Base-by-base conservation (phyloP, 2,888 invertebrate species). In the Oscheius sp. region DNA sequence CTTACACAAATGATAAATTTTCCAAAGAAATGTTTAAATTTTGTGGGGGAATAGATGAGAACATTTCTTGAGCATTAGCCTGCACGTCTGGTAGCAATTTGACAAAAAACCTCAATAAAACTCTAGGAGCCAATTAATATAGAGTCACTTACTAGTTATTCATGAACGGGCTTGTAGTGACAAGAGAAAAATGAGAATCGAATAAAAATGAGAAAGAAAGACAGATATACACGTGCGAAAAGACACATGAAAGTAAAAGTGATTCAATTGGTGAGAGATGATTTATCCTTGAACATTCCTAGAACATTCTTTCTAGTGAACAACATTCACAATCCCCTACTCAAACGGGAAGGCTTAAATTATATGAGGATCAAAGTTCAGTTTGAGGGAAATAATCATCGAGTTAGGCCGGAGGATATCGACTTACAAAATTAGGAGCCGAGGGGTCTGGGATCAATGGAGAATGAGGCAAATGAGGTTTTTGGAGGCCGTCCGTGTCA, bases 401-500 rank as follows among this genome's bases (percentile, higher is more conserved):
- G 34, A 53, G 53, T 53, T 53, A 53, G 53, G n/a, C 55, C 34
- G 17, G 37, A 25, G 55, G 55, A 55, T 55, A 55, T 55, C 55
- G 55, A 55, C 34, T 55, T 34, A 55, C 55, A 55, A 55, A 55
- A 55, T 55, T 55, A 55, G 55, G 55, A 34, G 34, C 12, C 34
- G n/a, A 34, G 34, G 17, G n/a, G 42, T 42, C n/a, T n/a, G 42
- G 17, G 42, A 42, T 42, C 42, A 42, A 42, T 42, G 42, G 42
- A 12, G 42, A 42, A 42, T 42, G 42, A 42, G 42, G 42, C 42
- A 42, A 42, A 42, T 12, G 23, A 48, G 20, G 25, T 20, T 48
- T 48, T 48, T 48, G 63, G 63, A 25, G 48, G 48, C 5, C 20
- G n/a, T 48, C 48, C 48, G 25, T 20, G 20, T 12, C 48, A 48